A percentile compares a stretch with the other conserved stretches of the same genome.
phyloP scores from a whole-genome alignment of 37 sponge, comb jelly and placozoan species.

The Ephydatia muelleri region DNA sequence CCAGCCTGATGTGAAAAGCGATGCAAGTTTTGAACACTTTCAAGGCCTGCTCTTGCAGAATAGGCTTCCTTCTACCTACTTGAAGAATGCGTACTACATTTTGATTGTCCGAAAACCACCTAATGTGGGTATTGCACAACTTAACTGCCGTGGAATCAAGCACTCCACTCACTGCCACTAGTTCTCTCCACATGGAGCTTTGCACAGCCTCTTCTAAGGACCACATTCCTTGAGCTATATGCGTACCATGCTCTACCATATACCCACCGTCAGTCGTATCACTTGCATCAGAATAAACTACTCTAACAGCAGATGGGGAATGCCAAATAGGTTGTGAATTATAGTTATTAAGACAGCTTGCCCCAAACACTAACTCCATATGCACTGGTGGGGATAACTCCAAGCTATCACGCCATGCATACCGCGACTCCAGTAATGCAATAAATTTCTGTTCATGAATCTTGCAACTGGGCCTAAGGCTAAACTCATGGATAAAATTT shows the following conservation, averaged over 20 bases:
- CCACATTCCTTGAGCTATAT: too few species aligned
- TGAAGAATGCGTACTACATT: constrained; percentile 29
- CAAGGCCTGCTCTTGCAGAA: constrained; percentile 12
- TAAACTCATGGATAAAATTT: too few species aligned
- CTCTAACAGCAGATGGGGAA: constrained; percentile 15
- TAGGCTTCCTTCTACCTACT: constrained; percentile 14
- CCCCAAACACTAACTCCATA: constrained; percentile 5
- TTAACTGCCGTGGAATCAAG: neutral
- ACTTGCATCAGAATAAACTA: constrained; percentile 46
- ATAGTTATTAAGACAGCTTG: neutral
- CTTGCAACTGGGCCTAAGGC: too few species aligned
- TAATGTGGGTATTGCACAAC: neutral
- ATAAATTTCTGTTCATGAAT: too few species aligned
- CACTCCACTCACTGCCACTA: constrained; percentile 4
- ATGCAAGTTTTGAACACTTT: neutral
- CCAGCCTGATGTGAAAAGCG: neutral
- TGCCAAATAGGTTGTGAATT: constrained; percentile 30
- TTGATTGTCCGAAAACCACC: constrained; percentile 39
- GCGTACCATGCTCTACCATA: neutral
- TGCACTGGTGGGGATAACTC: too few species aligned
- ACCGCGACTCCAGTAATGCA: too few species aligned
- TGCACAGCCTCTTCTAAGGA: neutral
- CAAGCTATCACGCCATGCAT: too few species aligned
- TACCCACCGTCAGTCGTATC: constrained; percentile 32
- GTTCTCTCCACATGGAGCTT: constrained; percentile 44